Base-by-base conservation (phyloP, 2,797 vertebrate species). In the Glossophaga mutica region DNA sequence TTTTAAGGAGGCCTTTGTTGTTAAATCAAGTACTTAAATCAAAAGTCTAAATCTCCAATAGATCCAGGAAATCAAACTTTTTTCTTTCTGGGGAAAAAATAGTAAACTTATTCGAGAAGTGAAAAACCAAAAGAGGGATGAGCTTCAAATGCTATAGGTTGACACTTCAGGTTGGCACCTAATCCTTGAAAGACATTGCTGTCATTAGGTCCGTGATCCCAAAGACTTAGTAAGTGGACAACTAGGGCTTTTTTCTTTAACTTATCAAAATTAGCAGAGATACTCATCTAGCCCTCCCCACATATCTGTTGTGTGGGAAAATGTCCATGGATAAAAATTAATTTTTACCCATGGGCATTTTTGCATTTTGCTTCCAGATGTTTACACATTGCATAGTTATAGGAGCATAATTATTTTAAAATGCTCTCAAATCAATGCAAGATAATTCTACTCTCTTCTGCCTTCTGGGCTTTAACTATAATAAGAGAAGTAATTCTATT, bases 11-110 rank as follows among this genome's bases (percentile, higher is more conserved):
- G 8, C 16, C 32, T 70, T 77, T 59, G 8, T 82, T 88, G 21
- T 88, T 91, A 57, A 95, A 84, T 70, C 70, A 91, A 90, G 46
- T 26, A 3, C 90, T 92, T 89, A 89, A 85, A 50, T 87, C 7
- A 55, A 90, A 94, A 50, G 15, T 44, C 34, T 79, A 86, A 57
- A 82, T 93, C 34, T 92, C 87, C 93, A 67, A 48, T 39, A 46
- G 12, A 76, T 68, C 19, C 34, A 34, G 79, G 5, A 91, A 76
- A 67, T 24, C 26, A 84, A 92, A 83, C 6, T 42, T 26, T 44
- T 76, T 48, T 74, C 24, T 48, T 32, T 39, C 16, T 5, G 19
- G 29, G 4, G 14, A 44, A 34, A 86, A 24, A 57, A 62, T 0
- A 74, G 34, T 39, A 14, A 94, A 78, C 12, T 24, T 21, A 90